Evolutionary conservation across 2,888 invertebrate genomes (phyloP), one percentile per base, ranked within the genome.

Genomic region (Leucania comma): DNA sequence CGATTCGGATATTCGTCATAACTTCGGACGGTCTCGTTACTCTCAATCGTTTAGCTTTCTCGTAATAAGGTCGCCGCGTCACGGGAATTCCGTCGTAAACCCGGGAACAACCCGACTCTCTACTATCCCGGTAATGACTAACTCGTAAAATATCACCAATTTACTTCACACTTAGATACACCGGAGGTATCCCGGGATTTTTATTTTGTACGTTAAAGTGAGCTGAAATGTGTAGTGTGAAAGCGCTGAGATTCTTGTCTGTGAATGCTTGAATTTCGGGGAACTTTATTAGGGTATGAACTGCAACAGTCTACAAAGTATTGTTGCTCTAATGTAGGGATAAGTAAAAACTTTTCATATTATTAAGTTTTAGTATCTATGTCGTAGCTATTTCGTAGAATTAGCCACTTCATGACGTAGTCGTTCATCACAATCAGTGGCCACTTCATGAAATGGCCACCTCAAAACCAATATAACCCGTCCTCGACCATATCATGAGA

Each of bases 111-210:
- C 90, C 88, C 87, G 88, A 86, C 88, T 87, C 90, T 94, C 94
- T 94, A 94, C 93, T 90, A 90, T 88, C 88, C 82, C 82, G 80
- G 92, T 93, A 93, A 95, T 93, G 93, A 90, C 91, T 83, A 72
- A 79, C 84, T 92, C 95, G 92, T 95, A 95, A 95, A 95, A 93
- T 94, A 95, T 95, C 93, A 88, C 92, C 94, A 94, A 95, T 95
- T 83, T 85, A 93, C 92, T 93, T 92, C 92, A 90, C 94, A 93
- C 92, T 93, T 90, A 90, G 93, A 89, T 85, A 83, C 86, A 75
- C 75, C 77, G 85, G 76, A 74, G 72, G 72, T 68, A 74, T 69
- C 68, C 59, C 79, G 81, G 78, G 84, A 81, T 83, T 84, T 84
- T 83, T 81, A 81, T 84, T 85, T 81, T 79, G 78, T 78, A 76